Conservation (phyloP, 1,140 invertebrate genomes). For the Sycophila sp. region DNA sequence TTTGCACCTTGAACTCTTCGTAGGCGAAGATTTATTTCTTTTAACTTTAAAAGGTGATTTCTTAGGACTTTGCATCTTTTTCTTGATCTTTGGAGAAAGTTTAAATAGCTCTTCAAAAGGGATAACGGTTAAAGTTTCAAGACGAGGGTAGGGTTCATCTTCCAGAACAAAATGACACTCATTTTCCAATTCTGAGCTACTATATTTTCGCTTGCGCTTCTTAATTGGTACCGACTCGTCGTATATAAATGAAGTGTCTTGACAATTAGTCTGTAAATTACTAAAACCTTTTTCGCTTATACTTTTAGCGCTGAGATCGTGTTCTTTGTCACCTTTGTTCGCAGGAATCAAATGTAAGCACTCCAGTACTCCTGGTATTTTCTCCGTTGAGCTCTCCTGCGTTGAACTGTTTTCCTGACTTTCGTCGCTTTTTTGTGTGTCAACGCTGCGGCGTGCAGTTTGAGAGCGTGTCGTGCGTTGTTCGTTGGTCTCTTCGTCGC, state of each 20-base stretch:
- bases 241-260: slow-evolving; percentile 46
- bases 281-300: background rate
- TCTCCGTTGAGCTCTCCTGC: slow-evolving; percentile 25
- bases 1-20: background rate
- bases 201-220: slow-evolving; percentile 50
- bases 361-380: slow-evolving; percentile 55
- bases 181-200: slow-evolving; percentile 46
- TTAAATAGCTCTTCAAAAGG: slow-evolving; percentile 54
- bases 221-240: slow-evolving; percentile 50
- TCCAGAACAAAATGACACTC: slow-evolving; percentile 18
- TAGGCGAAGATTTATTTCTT: slow-evolving; percentile 49
- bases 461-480: slow-evolving; percentile 47
- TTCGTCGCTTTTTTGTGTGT: background rate
- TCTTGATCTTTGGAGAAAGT: slow-evolving; percentile 45
- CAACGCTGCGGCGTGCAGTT: background rate
- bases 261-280: background rate
- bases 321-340: slow-evolving; percentile 48
- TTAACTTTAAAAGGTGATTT: slow-evolving; percentile 32
- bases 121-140: slow-evolving; percentile 41
- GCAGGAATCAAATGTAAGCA: slow-evolving; percentile 58
- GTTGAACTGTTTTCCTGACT: background rate
- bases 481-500: slow-evolving; percentile 56
- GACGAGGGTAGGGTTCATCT: slow-evolving; percentile 29
- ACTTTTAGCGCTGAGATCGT: background rate
- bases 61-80: slow-evolving; percentile 36